Conservation (phyloP, 1,140 invertebrate genomes). For the Cydia splendana region DNA sequence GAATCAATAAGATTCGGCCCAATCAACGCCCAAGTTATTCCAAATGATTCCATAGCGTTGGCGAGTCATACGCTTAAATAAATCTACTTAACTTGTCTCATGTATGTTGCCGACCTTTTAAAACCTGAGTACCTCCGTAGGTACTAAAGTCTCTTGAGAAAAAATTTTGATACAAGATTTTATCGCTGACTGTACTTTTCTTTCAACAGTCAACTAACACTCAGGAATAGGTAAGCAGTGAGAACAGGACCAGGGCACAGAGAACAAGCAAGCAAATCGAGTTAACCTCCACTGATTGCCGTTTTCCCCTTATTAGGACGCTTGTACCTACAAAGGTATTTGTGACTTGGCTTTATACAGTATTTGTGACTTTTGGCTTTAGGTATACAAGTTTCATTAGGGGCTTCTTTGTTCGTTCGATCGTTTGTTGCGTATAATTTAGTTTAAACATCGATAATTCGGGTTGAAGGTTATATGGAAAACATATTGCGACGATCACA, state of each 20-base stretch:
- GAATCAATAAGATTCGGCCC: constrained; percentile 12
- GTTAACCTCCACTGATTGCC: constrained; percentile 24
- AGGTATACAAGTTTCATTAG: constrained; percentile 5
- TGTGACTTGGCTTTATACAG: not conserved
- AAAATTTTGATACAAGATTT: too few relatives aligned
- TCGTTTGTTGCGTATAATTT: not conserved
- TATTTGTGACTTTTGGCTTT: too few relatives aligned
- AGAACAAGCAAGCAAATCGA: constrained; percentile 28
- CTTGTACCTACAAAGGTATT: constrained; percentile 14
- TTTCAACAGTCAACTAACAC: too few relatives aligned
- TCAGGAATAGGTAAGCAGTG: not conserved
- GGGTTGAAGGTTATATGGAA: not conserved
- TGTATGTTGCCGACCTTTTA: too few relatives aligned
- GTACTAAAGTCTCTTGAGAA: too few relatives aligned
- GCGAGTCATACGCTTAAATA: not conserved
- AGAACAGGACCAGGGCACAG: not conserved
- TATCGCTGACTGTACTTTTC: too few relatives aligned
- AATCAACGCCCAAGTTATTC: not conserved
- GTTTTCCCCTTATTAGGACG: constrained; percentile 21
- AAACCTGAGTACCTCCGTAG: too few relatives aligned
- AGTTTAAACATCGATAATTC: not conserved
- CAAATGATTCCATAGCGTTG: not conserved
- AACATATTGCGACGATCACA: too few relatives aligned
- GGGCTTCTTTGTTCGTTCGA: not conserved
- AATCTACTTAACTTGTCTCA: too few relatives aligned